These are phyloP conservation scores for Ctenomys sociabilis DNA, from an alignment of 2,113 vertebrate species.

Conservation along the genomic window DNA sequence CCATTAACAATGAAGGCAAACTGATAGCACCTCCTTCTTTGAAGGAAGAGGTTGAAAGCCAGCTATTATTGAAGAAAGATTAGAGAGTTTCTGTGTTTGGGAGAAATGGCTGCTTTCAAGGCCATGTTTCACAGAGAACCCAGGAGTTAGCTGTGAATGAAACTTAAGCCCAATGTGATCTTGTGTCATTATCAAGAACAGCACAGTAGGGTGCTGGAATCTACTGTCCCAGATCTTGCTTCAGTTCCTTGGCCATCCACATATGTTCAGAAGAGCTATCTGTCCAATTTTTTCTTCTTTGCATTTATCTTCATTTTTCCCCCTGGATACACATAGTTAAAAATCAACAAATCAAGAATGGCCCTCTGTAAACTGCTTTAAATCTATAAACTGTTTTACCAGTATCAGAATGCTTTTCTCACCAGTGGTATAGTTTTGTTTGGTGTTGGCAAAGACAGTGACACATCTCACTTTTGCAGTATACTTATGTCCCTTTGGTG, in stretches of 20 bases:
- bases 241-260: background rate
- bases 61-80: slow-evolving; percentile 70
- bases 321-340: background rate
- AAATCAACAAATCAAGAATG: background rate
- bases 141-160: slow-evolving; percentile 51
- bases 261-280: background rate
- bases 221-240: background rate
- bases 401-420: background rate
- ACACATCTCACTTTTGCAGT: background rate
- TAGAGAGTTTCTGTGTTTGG: slow-evolving; percentile 33
- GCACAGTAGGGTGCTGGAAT: background rate
- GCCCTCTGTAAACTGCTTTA: background rate
- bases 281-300: slow-evolving; percentile 21
- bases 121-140: slow-evolving; percentile 50
- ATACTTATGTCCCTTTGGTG: background rate
- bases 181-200: slow-evolving; percentile 37
- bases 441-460: background rate
- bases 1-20: slow-evolving; percentile 54
- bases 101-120: slow-evolving; percentile 69
- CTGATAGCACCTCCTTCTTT: slow-evolving; percentile 26
- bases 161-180: slow-evolving; percentile 13
- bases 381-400: background rate
- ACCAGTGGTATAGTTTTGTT: background rate
- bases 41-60: slow-evolving; percentile 51
- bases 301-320: background rate